Conservation (phyloP, 2,888 invertebrate species). For the Slavum lentiscoides region DNA sequence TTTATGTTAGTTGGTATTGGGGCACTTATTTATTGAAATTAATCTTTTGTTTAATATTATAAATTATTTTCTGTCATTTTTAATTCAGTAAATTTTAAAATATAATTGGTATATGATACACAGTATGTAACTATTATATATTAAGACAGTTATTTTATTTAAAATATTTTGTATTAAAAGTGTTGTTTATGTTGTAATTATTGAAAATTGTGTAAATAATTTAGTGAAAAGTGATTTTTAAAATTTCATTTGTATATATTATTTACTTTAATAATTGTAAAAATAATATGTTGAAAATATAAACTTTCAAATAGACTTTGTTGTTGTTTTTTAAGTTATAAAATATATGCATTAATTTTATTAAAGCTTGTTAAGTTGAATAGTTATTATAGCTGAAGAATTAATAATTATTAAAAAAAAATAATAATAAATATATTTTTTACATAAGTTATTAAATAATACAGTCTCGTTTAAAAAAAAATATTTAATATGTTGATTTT, state of each 20-base stretch:
- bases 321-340: background rate
- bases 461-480: background rate
- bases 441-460: background rate
- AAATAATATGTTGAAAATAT: slow-evolving; percentile 4
- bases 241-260: background rate
- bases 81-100: no score
- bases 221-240: background rate
- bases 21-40: no score
- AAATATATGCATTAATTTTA: background rate
- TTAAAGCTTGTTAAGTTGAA: background rate
- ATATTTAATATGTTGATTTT: background rate
- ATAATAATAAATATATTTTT: background rate
- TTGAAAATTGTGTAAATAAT: no score
- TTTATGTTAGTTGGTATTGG: no score
- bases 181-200: no score
- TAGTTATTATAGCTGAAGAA: background rate
- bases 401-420: no score
- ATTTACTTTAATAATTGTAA: background rate
- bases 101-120: no score
- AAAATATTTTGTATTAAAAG: no score
- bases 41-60: no score
- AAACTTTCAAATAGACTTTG: background rate
- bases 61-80: no score
- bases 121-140: no score
- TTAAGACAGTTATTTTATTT: no score